Evolutionary conservation across 2,113 vertebrate genomes (phyloP).

Genomic region (Malurus melanocephalus): DNA sequence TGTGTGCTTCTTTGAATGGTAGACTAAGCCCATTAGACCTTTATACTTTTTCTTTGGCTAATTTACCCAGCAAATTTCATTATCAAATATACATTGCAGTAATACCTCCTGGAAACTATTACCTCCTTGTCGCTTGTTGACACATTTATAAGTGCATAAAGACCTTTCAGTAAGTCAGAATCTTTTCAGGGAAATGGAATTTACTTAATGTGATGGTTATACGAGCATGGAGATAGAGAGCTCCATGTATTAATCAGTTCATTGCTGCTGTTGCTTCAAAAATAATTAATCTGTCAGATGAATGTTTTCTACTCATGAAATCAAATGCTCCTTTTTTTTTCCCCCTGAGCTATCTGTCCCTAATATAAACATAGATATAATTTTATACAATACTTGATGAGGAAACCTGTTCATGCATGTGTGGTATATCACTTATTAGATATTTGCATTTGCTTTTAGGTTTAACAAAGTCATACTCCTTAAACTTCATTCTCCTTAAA

Average conservation of each 20-base stretch:
- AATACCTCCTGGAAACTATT: constrained; percentile 11
- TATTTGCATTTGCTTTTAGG: background rate
- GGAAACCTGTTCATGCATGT: background rate
- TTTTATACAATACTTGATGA: background rate
- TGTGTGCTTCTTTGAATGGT: background rate
- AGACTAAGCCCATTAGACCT: background rate
- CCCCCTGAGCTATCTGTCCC: background rate
- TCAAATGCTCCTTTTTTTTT: background rate
- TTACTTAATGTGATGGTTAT: constrained; percentile 50
- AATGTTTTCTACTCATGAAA: constrained; percentile 10
- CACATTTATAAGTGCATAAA: constrained; percentile 36
- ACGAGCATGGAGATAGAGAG: background rate
- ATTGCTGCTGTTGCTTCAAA: constrained; percentile 29
- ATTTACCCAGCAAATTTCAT: constrained; percentile 44
- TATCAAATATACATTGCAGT: constrained; percentile 15
- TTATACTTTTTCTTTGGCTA: constrained; percentile 3
- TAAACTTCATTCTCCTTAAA: background rate
- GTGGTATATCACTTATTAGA: background rate
- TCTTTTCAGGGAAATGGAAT: constrained; percentile 45
- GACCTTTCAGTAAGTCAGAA: constrained; percentile 32
- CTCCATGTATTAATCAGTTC: constrained; percentile 38
- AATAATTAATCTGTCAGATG: constrained; percentile 53
- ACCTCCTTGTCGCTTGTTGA: constrained; percentile 16
- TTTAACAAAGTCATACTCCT: background rate
- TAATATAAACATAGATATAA: background rate